Percentiles rank a stretch among this genome's conserved stretches.
These are phyloP conservation scores for Lepilemur ruficaudatus DNA, from an alignment of 2,797 vertebrate species.

Conservation along the genomic window DNA sequence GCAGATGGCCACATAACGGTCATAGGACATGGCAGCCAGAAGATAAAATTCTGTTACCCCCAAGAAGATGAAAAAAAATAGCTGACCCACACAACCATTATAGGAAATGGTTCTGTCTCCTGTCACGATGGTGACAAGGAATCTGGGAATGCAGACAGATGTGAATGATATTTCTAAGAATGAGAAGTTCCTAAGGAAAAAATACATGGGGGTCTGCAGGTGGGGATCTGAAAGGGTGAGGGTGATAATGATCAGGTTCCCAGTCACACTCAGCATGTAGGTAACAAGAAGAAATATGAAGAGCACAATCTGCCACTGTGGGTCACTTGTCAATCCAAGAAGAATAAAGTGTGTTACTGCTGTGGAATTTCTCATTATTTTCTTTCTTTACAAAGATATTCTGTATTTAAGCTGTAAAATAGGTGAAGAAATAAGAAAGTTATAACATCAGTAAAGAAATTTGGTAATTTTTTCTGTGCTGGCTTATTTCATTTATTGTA, in stretches of 20 bases:
- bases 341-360: slow-evolving; percentile 67
- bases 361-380: slow-evolving; percentile 61
- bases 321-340: slow-evolving; percentile 66
- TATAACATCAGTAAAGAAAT: not conserved
- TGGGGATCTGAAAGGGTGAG: slow-evolving; percentile 55
- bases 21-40: slow-evolving; percentile 71
- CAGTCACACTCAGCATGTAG: slow-evolving; percentile 64
- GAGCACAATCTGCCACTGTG: slow-evolving; percentile 44
- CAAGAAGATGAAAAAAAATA: slow-evolving; percentile 70
- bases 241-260: slow-evolving; percentile 54
- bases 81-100: slow-evolving; percentile 53
- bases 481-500: not conserved
- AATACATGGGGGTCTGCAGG: slow-evolving; percentile 71
- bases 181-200: slow-evolving; percentile 66
- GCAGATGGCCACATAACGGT: slow-evolving; percentile 70
- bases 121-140: slow-evolving; percentile 42
- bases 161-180: slow-evolving; percentile 66
- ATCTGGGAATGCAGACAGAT: slow-evolving; percentile 59
- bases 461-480: not conserved
- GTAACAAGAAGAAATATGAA: slow-evolving; percentile 66
- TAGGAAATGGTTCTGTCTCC: slow-evolving; percentile 54
- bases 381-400: not conserved
- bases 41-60: slow-evolving; percentile 73
- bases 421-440: not conserved
- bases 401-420: not conserved